phyloP scores from a whole-genome alignment of 2,113 vertebrate genomes.

The Limanda limanda region DNA sequence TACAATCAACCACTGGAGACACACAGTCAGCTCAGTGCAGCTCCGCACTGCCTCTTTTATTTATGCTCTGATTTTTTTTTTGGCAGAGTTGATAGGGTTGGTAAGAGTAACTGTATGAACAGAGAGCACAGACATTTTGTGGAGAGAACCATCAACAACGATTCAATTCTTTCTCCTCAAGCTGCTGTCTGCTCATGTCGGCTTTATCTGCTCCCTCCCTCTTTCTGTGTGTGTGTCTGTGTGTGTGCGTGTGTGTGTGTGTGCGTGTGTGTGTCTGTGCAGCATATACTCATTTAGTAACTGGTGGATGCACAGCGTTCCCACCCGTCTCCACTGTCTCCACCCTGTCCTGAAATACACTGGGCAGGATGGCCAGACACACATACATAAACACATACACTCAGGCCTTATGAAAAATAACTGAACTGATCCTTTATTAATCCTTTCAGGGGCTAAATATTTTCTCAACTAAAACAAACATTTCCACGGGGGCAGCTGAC shows the following conservation, averaged over 20 bases:
- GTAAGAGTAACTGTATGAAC: constrained; percentile 29
- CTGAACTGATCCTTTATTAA: constrained; percentile 43
- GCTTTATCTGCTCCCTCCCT: constrained; percentile 32
- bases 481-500: not conserved
- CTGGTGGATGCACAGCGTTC: constrained; percentile 52
- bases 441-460: constrained; percentile 11
- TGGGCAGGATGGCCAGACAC: constrained; percentile 40
- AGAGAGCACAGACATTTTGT: constrained; percentile 16
- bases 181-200: constrained; percentile 40
- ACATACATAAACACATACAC: constrained; percentile 32
- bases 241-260: constrained; percentile 7
- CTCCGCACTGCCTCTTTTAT: constrained; percentile 33
- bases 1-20: constrained; percentile 63
- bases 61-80: constrained; percentile 62
- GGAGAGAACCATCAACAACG: constrained; percentile 44
- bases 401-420: constrained; percentile 48
- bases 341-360: constrained; percentile 75
- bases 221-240: too few relatives aligned
- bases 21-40: constrained; percentile 35
- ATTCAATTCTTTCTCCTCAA: constrained; percentile 32
- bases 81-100: constrained; percentile 48
- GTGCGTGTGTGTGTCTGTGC: constrained; percentile 19
- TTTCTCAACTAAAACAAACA: constrained; percentile 23
- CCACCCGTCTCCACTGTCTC: constrained; percentile 73
- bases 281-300: constrained; percentile 38